Base-by-base conservation (phyloP, 2,113 vertebrate genomes). In the Lamprologus callipterus region DNA sequence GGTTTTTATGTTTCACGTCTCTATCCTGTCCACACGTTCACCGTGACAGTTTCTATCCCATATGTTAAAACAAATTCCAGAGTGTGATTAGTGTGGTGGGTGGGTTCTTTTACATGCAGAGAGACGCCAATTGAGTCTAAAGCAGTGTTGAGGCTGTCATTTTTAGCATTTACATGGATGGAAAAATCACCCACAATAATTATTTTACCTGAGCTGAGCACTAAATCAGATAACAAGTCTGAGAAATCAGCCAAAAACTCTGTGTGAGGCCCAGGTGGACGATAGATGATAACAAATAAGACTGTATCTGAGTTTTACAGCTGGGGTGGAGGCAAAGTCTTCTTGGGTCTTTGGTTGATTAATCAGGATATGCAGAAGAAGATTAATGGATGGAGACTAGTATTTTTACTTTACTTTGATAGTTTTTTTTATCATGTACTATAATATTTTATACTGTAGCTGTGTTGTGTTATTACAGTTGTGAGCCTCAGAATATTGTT, bases 211-310 rank as follows among this genome's bases (percentile, higher is more conserved):
- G 7, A 47, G 45, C 45, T 47, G 4, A 47, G 45, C 0, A 53
- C 51, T 53, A 53, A 53, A 53, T 53, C 49, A 51, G 49, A 16
- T 45, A 45, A 16, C 1, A 45, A 45, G 42, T 45, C 42, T 45
- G 42, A 7, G 3, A 45, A 45, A 45, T 47, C 42, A 47, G 45
- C 0, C 0, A 9, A 5, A 51, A 51, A 51, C 0, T 53, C 49
- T 10, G 49, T 53, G 49, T 53, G 2, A 53, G 19, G 49, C 51
- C 2, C 51, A 53, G 51, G 51, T 53, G 19, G 51, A 21, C 0
- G 3, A 53, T 6, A 53, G 51, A 21, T 21, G 51, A 6, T 21
- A 53, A 53, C 5, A 53, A 53, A 3, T 53, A 21, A 53, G n/a
- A 54, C 51, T 21, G 51, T 54, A 21, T 53, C 51, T 21, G 51